Evolutionary conservation across 64 coral and sea anemone species (phyloP), one percentile per base, ranked within the genome.

Genomic region (Orbicella faveolata): DNA sequence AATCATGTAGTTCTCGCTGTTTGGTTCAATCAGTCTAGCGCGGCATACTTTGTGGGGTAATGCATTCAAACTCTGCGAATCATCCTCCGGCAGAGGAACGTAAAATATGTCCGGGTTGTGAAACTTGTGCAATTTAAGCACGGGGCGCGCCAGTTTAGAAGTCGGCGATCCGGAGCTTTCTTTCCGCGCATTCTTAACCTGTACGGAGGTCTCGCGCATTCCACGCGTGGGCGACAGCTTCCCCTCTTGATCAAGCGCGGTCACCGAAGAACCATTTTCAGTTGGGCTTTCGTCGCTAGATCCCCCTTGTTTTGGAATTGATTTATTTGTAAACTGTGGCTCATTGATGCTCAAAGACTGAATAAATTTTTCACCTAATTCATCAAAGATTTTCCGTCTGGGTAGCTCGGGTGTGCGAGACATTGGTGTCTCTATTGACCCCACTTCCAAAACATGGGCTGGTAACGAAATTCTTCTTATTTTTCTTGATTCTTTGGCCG

Each of bases 51-150:
- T 87, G 3, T 88, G 74, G 17, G 87, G 64, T 37, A 91, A 65
- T 9, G 67, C 52, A 33, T 48, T 63, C 23, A 70, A 73, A 13
- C 61, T 77, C 61, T 88, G 68, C 19, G 69, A 63, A 52, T 94
- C 89, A 19, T 94, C 91, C 55, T 75, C 88, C 44, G 53, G 62
- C 57, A 91, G 69, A 26, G 95, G 92, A 23, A 97, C 92, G 52
- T 90, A 97, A 25, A 94, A 94, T 25, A 91, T 75, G 79, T 91
- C 92, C 11, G 95, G 57, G 69, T 92, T 84, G 63, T 80, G 63
- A 79, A 39, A 75, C 25, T 35, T 92, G 48, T 92, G 83, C 77
- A 86, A 79, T 52, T 53, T 87, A 79, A 79, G 76, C 23, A 33
- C 75, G 15, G 77, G 62, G 36, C 41, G 74, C 39, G 76, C 63